Evolutionary conservation across 2,113 vertebrate species (phyloP), one percentile per base, ranked within the genome.

Genomic region (Stictonetta naevosa): DNA sequence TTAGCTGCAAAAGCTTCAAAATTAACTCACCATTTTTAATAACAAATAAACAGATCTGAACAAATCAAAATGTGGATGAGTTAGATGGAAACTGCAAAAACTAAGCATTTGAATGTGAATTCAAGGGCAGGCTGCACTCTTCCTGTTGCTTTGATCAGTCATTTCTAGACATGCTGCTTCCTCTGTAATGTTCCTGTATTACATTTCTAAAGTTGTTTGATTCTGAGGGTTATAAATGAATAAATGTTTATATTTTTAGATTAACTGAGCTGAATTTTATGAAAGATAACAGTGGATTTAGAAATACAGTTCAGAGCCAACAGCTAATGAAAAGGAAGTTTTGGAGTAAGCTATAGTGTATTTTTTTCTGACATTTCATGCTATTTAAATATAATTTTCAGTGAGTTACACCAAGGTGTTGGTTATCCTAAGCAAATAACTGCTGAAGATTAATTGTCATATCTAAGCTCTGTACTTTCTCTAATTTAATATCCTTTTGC

Each of bases 241-340:
- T 95, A 94, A 94, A 95, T 81, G 34, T 92, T 97, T 96, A 13
- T 91, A 87, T 91, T 96, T 95, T 91, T 91, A 91, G 60, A 67
- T 72, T 88, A 92, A 95, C 67, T 72, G 56, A 92, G 89, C 56
- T 64, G 62, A 74, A 64, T 93, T 88, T 93, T 64, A 78, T 77
- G 71, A 78, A 92, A 88, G 82, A 60, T 72, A 90, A 68, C 22
- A 75, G 75, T 31, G 19, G 53, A 46, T 86, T 92, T 83, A 73
- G 74, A 86, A 89, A 78, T 78, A 31, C 29, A 66, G 13, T 17
- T 88, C 40, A 58, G 66, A 92, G 73, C 63, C 77, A 67, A 40
- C 6, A 89, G 33, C 34, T 59, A 79, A 75, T 67, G 68, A 31
- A 84, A 86, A 71, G 69, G 17, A 55, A 28, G 15, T 72, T 92